Evolutionary conservation across 2,888 invertebrate genomes (phyloP).

Genomic region (Agrypnus murinus): DNA sequence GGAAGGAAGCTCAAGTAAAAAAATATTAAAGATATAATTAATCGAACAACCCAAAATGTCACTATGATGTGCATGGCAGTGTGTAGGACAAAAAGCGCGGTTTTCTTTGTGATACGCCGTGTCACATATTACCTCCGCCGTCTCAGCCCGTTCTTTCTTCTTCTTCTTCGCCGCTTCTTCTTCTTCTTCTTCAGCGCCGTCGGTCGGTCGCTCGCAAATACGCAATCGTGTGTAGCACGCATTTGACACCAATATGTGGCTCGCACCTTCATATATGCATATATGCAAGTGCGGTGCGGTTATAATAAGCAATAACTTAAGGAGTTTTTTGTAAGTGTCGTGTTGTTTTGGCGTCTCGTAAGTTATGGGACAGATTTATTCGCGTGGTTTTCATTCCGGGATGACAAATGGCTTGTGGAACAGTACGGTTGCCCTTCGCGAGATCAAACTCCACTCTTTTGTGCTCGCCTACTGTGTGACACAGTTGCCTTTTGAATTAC

Average conservation of each 20-base stretch:
- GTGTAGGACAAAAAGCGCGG: conserved; percentile 12
- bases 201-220: conserved; percentile 10
- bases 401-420: conserved; percentile 66
- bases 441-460: conserved; percentile 57
- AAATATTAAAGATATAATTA: background rate
- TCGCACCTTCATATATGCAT: conserved; percentile 44
- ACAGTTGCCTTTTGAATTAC: conserved; percentile 53
- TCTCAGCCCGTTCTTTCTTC: background rate
- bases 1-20: too few species aligned
- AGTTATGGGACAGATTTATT: conserved; percentile 70
- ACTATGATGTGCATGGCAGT: conserved; percentile 14
- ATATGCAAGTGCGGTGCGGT: conserved; percentile 59
- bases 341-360: conserved; percentile 69
- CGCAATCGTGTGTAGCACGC: conserved; percentile 39
- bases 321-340: conserved; percentile 68
- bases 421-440: conserved; percentile 55
- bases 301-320: conserved; percentile 70
- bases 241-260: conserved; percentile 48
- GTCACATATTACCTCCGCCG: too few species aligned
- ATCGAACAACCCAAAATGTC: conserved; percentile 20
- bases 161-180: background rate
- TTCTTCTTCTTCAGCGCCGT: background rate
- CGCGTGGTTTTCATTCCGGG: conserved; percentile 64
- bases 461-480: conserved; percentile 63
- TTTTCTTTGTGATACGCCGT: conserved; percentile 16